Base-by-base conservation (phyloP, 2,888 invertebrate species). In the Belgica antarctica region DNA sequence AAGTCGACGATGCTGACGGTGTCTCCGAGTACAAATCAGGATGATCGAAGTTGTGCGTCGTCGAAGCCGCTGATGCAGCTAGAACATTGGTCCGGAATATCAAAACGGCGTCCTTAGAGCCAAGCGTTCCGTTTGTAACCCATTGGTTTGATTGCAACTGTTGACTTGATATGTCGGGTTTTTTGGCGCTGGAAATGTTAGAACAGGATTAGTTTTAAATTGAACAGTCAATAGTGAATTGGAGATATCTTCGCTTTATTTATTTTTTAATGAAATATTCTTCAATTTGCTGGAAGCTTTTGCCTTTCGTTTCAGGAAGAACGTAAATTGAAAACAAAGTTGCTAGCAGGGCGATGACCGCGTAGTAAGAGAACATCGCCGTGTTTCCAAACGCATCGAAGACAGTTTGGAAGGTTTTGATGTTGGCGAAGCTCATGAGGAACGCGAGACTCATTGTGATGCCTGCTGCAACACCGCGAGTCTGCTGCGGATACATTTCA, bases 281-380 rank as follows among this genome's bases (percentile, higher is more conserved):
- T 75, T 89, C 88, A 72, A 89, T 89, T 76, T 89, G 86, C 72
- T 85, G 82, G 62, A 89, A 78, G 25, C 87, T 86, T 73, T 85
- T 87, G 1, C 87, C 86, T 74, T 85, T 86, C 0, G 89, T 89
- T 78, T 89, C 88, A 1, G 89, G 89, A 52, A 89, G 76, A 71
- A 82, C 83, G 62, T 83, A 81, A 75, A 83, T 86, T 71, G 88
- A 78, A 63, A 86, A 80, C 1, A 82, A 72, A 22, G 85, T 84
- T 1, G 87, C 88, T 5, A 84, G 25, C 0, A 86, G 76, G 0
- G 87, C 83, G 73, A 87, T 79, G 0, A 79, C 71, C 22, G 86
- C 88, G 74, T 87, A 89, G 66, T 83, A 76, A 1, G 84, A 77
- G 78, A 88, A 89, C n/a, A 86, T 84, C n/a, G 83, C 80, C 1